These are phyloP conservation scores for Aleiodes sp. DNA, from an alignment of 1,140 invertebrate species.

Conservation along the genomic window DNA sequence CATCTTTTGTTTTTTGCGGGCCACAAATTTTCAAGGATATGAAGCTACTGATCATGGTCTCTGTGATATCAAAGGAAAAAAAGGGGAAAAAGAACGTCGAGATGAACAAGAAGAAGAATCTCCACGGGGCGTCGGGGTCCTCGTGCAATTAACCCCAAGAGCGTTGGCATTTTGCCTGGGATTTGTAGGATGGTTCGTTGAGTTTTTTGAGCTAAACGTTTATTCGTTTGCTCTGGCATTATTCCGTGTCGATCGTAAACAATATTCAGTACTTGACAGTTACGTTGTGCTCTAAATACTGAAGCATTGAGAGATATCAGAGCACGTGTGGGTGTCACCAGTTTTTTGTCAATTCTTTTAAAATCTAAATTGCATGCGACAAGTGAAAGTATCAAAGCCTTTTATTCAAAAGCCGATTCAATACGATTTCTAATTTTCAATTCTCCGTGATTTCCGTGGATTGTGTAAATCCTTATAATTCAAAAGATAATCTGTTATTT, in stretches of 20 bases:
- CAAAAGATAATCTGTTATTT: not conserved
- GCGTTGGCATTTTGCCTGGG: conserved; percentile 28
- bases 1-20: not conserved
- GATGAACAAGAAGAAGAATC: not conserved
- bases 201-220: not conserved
- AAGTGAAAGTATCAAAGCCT: not conserved
- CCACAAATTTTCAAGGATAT: conserved; percentile 6
- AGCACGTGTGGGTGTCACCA: conserved; percentile 8
- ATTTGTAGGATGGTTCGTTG: not conserved
- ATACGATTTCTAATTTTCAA: not conserved
- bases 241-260: conserved; percentile 17
- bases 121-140: conserved; percentile 5
- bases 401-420: not conserved
- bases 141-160: conserved; percentile 27
- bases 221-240: not conserved
- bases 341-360: too few species aligned
- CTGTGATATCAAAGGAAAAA: not conserved
- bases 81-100: not conserved
- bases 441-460: not conserved
- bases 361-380: not conserved
- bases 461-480: conserved; percentile 6
- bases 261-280: conserved; percentile 21
- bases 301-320: not conserved
- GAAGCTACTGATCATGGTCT: conserved; percentile 8
- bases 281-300: not conserved